A percentile compares a stretch with the other conserved stretches of the same genome.
Evolutionary conservation across 2,888 invertebrate species (phyloP).

Genomic region (Anaspis maculata): DNA sequence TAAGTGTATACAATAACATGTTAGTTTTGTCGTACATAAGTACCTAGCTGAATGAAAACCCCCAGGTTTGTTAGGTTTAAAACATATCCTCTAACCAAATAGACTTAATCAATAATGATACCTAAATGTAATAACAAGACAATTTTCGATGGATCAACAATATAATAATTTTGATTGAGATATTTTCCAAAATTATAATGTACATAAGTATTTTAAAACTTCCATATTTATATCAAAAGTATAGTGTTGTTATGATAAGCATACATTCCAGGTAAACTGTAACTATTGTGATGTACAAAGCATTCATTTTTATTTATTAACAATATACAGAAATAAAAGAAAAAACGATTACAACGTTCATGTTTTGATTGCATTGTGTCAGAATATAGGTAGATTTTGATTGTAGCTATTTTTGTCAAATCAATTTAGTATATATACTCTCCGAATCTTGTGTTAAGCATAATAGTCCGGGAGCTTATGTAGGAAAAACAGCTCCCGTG

Average conservation of each 20-base stretch:
- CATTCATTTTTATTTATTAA: conserved; percentile 19
- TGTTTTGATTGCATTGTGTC: too few species aligned
- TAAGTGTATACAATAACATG: conserved; percentile 8
- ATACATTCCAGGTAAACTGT: conserved; percentile 21
- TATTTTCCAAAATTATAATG: conserved; percentile 23
- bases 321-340: conserved; percentile 13
- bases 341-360: conserved; percentile 9
- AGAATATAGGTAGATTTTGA: too few species aligned
- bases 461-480: too few species aligned
- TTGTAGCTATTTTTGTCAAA: too few species aligned
- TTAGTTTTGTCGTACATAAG: conserved; percentile 8
- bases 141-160: conserved; percentile 21
- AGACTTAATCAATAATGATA: conserved; percentile 12
- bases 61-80: conserved; percentile 17
- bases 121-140: conserved; percentile 9
- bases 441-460: too few species aligned
- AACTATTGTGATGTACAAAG: conserved; percentile 32
- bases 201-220: conserved; percentile 22
- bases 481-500: too few species aligned
- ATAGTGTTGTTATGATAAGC: conserved; percentile 14
- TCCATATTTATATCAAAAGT: conserved; percentile 22
- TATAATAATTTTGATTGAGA: too few species aligned
- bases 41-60: conserved; percentile 23
- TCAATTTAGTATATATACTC: too few species aligned
- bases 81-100: conserved; percentile 20